phyloP scores from a whole-genome alignment of 2,888 invertebrate genomes.

The Hemithea aestivaria region DNA sequence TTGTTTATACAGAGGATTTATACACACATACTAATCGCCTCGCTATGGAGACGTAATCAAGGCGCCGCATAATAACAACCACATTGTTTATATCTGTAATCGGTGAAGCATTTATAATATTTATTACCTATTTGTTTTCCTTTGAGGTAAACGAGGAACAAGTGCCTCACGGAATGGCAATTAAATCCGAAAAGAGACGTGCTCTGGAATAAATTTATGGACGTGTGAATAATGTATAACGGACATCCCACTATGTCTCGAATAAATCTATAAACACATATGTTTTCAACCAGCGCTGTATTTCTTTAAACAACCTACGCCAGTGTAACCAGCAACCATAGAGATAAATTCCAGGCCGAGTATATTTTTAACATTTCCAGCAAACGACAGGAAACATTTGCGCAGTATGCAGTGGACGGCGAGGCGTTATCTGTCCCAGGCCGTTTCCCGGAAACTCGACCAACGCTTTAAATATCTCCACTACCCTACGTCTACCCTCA shows the following conservation, averaged over 20 bases:
- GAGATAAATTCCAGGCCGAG: not conserved
- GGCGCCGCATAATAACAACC: constrained; percentile 9
- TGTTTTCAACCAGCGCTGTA: too few relatives aligned
- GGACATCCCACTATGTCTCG: too few relatives aligned
- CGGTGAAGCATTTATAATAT: constrained; percentile 7
- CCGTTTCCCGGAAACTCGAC: constrained; percentile 21
- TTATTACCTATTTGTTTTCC: constrained; percentile 5
- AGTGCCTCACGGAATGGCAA: constrained; percentile 24
- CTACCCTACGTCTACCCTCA: constrained; percentile 8
- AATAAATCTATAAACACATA: too few relatives aligned
- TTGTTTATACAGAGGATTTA: constrained; percentile 13
- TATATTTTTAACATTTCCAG: constrained; percentile 1
- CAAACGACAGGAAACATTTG: constrained; percentile 12
- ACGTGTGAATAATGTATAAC: constrained; percentile 33
- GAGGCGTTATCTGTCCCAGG: constrained; percentile 15
- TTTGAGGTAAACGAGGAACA: constrained; percentile 15
- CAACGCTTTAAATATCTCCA: constrained; percentile 16
- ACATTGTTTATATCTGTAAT: constrained; percentile 19
- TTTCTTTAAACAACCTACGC: too few relatives aligned
- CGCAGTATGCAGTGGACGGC: constrained; percentile 8
- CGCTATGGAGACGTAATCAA: constrained; percentile 5
- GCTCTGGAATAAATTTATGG: constrained; percentile 33
- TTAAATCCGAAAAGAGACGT: constrained; percentile 37
- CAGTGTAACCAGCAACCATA: not conserved
- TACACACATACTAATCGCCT: constrained; percentile 5